Conservation (phyloP, 2,797 vertebrate species). For the Hypotaenidia okinawae region DNA sequence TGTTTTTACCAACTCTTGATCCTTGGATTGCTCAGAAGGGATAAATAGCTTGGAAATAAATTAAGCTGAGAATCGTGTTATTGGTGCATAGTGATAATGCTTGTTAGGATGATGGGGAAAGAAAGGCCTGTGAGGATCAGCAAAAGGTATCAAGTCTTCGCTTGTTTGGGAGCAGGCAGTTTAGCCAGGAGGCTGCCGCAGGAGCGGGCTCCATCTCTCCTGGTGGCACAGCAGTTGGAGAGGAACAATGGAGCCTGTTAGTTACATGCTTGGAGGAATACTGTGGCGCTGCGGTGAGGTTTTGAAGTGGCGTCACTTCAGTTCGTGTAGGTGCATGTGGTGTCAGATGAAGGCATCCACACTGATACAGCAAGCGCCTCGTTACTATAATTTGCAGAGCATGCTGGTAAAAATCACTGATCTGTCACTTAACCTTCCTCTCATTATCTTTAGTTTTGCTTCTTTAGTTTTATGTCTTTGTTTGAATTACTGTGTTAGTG, state of each 20-base stretch:
- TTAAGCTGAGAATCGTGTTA: not conserved
- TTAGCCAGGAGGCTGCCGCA: not conserved
- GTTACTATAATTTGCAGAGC: not conserved
- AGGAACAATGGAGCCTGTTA: not conserved
- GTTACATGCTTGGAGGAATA: not conserved
- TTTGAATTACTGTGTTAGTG: not conserved
- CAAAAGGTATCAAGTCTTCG: not conserved
- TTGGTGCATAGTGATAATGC: rapidly evolving
- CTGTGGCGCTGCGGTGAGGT: not conserved
- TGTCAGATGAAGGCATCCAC: not conserved
- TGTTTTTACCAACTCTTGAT: not conserved
- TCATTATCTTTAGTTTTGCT: constrained; percentile 30
- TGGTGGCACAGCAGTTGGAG: not conserved
- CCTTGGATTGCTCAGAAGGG: not conserved
- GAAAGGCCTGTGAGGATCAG: not conserved
- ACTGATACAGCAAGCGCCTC: not conserved
- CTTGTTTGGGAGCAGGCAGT: not conserved
- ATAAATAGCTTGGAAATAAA: not conserved
- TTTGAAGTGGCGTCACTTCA: not conserved
- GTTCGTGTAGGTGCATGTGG: not conserved
- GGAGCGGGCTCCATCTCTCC: rapidly evolving
- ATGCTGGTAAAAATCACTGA: constrained; percentile 13
- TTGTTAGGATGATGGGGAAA: not conserved
- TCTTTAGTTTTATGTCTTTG: constrained; percentile 37
- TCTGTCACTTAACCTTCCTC: constrained; percentile 6